Conservation (phyloP, 1,140 invertebrate genomes). For the Cydia amplana region DNA sequence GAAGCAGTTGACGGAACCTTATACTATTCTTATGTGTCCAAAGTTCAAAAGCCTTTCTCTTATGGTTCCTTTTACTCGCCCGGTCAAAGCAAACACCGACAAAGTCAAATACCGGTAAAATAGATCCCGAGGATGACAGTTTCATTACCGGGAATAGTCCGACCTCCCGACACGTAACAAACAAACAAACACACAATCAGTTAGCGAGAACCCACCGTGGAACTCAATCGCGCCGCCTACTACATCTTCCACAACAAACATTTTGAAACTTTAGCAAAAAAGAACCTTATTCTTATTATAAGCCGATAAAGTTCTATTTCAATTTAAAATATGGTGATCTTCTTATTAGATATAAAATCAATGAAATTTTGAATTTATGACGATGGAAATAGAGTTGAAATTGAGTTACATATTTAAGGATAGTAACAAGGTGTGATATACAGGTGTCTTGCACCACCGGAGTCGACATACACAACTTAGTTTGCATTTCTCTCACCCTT, state of each 20-base stretch:
- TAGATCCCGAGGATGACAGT: conserved; percentile 37
- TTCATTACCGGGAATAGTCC: conserved; percentile 51
- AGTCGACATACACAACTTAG: conserved; percentile 32
- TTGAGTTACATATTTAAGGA: conserved; percentile 24
- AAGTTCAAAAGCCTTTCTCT: conserved; percentile 36
- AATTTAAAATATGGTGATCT: background rate
- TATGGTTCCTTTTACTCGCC: conserved; percentile 28
- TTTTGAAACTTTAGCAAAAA: conserved; percentile 44
- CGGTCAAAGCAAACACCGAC: background rate
- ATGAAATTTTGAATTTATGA: conserved; percentile 29
- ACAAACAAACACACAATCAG: conserved; percentile 47
- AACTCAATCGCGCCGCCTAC: conserved; percentile 47
- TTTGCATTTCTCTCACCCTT: background rate
- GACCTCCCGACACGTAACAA: conserved; percentile 48
- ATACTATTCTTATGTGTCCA: conserved; percentile 22
- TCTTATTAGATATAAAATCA: conserved; percentile 5
- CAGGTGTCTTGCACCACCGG: conserved; percentile 56
- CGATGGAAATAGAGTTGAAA: conserved; percentile 29
- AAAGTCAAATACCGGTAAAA: conserved; percentile 28
- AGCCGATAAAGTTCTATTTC: conserved; percentile 1
- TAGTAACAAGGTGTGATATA: conserved; percentile 50
- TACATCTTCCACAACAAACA: conserved; percentile 44
- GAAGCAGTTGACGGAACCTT: no score
- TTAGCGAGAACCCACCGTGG: conserved; percentile 46
- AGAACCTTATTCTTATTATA: conserved; percentile 18